A percentile compares a stretch with the other conserved stretches of the same genome.
Conservation (phyloP, 1,140 invertebrate genomes). For the Tribolium madens region DNA sequence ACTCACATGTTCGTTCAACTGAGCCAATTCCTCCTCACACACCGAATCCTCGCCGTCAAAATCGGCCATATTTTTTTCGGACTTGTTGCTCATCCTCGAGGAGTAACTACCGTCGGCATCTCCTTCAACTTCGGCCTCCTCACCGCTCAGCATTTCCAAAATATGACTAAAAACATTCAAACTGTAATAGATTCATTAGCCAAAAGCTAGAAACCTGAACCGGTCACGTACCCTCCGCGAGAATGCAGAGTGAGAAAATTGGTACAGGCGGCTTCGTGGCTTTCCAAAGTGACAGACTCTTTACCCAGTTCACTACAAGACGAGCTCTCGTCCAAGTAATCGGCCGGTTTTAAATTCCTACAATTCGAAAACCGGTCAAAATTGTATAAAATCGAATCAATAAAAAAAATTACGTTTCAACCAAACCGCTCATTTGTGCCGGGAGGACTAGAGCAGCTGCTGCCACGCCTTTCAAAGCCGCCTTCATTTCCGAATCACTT, state of each 20-base stretch:
- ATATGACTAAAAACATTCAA: conserved; percentile 64
- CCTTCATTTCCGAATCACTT: conserved; percentile 63
- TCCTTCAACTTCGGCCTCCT: conserved; percentile 73
- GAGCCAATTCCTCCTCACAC: conserved; percentile 87
- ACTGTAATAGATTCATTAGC: conserved; percentile 34
- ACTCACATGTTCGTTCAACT: conserved; percentile 75
- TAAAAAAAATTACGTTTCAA: conserved; percentile 51
- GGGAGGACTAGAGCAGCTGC: conserved; percentile 57
- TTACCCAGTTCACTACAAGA: conserved; percentile 65
- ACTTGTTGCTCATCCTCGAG: conserved; percentile 90
- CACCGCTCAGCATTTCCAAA: conserved; percentile 76
- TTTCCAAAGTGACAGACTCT: conserved; percentile 58
- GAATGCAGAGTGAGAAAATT: conserved; percentile 60
- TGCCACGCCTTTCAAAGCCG: conserved; percentile 48
- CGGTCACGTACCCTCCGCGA: conserved; percentile 54
- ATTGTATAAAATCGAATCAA: conserved; percentile 11
- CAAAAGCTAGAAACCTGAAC: background rate
- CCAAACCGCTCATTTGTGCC: conserved; percentile 55
- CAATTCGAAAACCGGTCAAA: conserved; percentile 34
- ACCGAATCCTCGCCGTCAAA: conserved; percentile 93
- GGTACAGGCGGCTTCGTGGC: conserved; percentile 52
- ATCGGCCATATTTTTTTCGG: conserved; percentile 95
- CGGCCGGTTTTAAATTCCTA: conserved; percentile 58
- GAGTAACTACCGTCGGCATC: conserved; percentile 79
- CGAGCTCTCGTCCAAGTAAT: conserved; percentile 64